phyloP scores from a whole-genome alignment of 2,888 invertebrate species.

The Tenthredo mesomela region DNA sequence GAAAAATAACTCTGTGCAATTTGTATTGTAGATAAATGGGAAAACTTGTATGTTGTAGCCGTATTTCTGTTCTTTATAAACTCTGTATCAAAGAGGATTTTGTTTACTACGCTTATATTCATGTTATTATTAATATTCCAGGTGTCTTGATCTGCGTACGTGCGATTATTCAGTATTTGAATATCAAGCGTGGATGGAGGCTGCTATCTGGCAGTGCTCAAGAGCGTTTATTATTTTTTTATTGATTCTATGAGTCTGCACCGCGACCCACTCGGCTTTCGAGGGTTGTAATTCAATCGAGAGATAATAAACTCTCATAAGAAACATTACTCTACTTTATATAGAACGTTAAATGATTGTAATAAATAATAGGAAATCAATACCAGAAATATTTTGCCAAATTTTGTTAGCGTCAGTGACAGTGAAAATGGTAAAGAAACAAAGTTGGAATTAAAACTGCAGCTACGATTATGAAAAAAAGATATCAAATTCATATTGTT shows the following conservation, averaged over 20 bases:
- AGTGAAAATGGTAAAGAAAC: constrained; percentile 44
- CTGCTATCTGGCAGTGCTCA: constrained; percentile 92
- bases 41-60: neutral
- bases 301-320: constrained; percentile 35
- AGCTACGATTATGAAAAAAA: neutral
- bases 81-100: constrained; percentile 1
- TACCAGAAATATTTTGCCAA: constrained; percentile 57
- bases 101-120: constrained; percentile 47
- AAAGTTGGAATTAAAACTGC: neutral
- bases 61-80: neutral
- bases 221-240: constrained; percentile 92
- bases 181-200: constrained; percentile 94
- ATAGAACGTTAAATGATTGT: constrained; percentile 47
- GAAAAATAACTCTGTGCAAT: no score
- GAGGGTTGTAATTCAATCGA: constrained; percentile 68
- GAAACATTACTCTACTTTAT: constrained; percentile 57
- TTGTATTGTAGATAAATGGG: no score
- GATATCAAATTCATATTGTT: constrained; percentile 10
- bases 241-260: constrained; percentile 78
- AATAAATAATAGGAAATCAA: constrained; percentile 57
- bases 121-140: constrained; percentile 75
- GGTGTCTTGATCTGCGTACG: constrained; percentile 92
- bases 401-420: constrained; percentile 55
- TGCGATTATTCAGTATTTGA: constrained; percentile 92
- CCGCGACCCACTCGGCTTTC: constrained; percentile 63